Base-by-base conservation (phyloP, 2,888 invertebrate species). In the Caenorhabditis plicata region DNA sequence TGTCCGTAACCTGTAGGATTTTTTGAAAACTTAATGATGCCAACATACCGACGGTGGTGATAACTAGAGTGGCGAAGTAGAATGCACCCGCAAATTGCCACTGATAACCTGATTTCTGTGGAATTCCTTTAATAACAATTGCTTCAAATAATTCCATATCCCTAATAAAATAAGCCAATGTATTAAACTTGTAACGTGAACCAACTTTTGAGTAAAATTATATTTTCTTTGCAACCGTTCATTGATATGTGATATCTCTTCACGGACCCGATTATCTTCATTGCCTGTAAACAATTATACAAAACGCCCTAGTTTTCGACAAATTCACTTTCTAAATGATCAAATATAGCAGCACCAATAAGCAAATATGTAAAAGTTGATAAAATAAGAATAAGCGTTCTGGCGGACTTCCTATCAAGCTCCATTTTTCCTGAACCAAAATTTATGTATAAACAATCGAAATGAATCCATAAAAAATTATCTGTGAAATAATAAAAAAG, bases 51-150 rank as follows among this genome's bases (percentile, higher is more conserved):
- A 96, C 96, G 87, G 95, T 94, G 15, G 95, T 95, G 1, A 95
- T 93, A 0, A 96, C 94, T 0, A 95, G 95, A 1, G 94, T 92
- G 80, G 95, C 94, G 82, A 98, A 98, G 84, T 98, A 98, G 47
- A 98, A 94, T 69, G 98, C 95, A 32, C 96, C 96, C 0, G 94
- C 92, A 83, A 98, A 98, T 85, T 96, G 96, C 96, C 98, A 98
- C 83, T 98, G 98, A 0, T 93, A 93, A 0, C 96, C 96, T 1
- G 96, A 92, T 82, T 92, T 92, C 83, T 98, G 94, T 0, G 96
- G 96, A 77, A 95, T 93, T 80, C 91, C 91, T 83, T 92, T 91
- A 69, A 92, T 91, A 60, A 96, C 92, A 19, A 96, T 91, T 72
- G 93, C 68, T 64, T 80, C 81, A 52, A 84, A 68, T 87, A 92